These are phyloP conservation scores for Gila orcuttii DNA, from an alignment of 2,113 vertebrate genomes.

Conservation along the genomic window DNA sequence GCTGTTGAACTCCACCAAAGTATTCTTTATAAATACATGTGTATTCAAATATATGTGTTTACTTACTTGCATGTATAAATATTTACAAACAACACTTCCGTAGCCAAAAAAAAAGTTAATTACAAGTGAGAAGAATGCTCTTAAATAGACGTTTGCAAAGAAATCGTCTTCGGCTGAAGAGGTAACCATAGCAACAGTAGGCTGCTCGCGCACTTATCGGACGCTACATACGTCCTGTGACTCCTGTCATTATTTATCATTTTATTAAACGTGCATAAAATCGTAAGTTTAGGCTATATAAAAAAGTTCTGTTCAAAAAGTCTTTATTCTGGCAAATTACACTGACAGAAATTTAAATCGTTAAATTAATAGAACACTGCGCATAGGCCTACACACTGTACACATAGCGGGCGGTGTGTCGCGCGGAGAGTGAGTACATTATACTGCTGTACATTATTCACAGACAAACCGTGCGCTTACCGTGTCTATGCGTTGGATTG, in stretches of 20 bases:
- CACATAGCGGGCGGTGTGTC: not conserved
- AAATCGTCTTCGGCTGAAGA: not conserved
- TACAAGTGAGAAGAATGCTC: not conserved
- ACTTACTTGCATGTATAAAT: not conserved
- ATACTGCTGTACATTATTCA: not conserved
- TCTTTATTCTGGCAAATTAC: not conserved
- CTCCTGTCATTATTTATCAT: not conserved
- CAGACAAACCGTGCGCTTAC: conserved; percentile 68
- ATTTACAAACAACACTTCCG: not conserved
- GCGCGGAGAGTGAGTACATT: not conserved
- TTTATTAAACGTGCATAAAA: not conserved
- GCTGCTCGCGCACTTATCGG: not conserved
- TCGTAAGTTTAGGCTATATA: not conserved
- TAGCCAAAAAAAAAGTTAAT: not conserved
- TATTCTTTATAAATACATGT: not conserved
- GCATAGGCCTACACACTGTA: not conserved
- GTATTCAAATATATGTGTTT: not conserved
- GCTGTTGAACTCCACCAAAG: too few relatives aligned
- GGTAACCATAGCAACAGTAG: conserved; percentile 24
- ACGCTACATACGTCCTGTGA: not conserved
- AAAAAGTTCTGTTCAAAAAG: conserved; percentile 1
- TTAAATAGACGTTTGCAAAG: not conserved
- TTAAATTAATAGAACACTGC: not conserved
- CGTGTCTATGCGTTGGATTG: conserved; percentile 68
- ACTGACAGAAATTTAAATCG: not conserved